Evolutionary conservation across 2,113 vertebrate species (phyloP).

Genomic region (Crotalus viridis): DNA sequence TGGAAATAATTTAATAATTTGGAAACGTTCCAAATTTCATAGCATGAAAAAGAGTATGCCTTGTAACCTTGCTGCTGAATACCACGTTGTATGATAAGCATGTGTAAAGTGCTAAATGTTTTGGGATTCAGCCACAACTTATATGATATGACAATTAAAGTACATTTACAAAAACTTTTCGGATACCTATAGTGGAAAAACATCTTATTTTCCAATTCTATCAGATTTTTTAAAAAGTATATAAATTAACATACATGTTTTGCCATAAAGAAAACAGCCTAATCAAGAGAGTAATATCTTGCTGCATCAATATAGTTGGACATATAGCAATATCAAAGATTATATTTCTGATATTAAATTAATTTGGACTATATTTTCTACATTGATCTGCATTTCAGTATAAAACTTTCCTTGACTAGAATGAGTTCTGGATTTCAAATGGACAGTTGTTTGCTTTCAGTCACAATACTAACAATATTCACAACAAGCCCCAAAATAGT

Average conservation of each 20-base stretch:
- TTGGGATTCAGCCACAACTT: not conserved
- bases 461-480: not conserved
- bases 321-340: not conserved
- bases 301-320: constrained; percentile 39
- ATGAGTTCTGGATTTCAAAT: not conserved
- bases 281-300: not conserved
- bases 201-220: not conserved
- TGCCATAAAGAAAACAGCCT: not conserved
- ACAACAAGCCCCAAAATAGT: not conserved
- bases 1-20: not conserved
- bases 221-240: not conserved
- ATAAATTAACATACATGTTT: not conserved
- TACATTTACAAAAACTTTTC: not conserved
- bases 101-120: not conserved
- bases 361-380: not conserved
- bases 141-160: not conserved
- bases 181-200: not conserved
- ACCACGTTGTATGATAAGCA: not conserved
- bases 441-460: not conserved
- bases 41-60: not conserved
- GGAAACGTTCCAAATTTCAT: not conserved
- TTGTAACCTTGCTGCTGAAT: not conserved
- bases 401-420: not conserved
- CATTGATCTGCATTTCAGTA: not conserved
- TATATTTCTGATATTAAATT: not conserved